Conservation (phyloP, 2,888 invertebrate species). For the Drosophila longiperda region DNA sequence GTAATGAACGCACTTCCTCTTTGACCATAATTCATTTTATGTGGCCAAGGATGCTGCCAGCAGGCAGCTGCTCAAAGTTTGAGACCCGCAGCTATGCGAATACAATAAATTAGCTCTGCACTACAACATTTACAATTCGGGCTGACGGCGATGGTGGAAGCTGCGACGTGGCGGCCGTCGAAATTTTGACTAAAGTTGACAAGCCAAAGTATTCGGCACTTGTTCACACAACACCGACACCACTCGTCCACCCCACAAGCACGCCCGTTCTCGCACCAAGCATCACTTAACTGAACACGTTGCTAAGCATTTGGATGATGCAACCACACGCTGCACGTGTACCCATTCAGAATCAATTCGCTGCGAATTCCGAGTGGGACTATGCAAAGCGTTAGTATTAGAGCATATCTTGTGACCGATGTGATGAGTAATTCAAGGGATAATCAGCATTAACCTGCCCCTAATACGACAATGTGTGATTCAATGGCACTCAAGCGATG, state of each 20-base stretch:
- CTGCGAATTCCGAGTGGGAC: slow-evolving; percentile 49
- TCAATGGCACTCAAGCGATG: slow-evolving; percentile 59
- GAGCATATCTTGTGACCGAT: slow-evolving; percentile 14
- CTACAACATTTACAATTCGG: slow-evolving; percentile 29
- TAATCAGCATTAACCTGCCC: slow-evolving; percentile 58
- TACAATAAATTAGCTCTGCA: slow-evolving; percentile 50
- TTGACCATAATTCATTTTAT: slow-evolving; percentile 68
- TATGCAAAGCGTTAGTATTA: slow-evolving; percentile 35
- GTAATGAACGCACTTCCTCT: slow-evolving; percentile 65
- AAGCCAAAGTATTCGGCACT: slow-evolving; percentile 44
- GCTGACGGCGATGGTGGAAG: slow-evolving; percentile 2
- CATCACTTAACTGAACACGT: slow-evolving; percentile 19
- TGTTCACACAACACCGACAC: slow-evolving; percentile 29
- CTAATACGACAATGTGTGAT: slow-evolving; percentile 61
- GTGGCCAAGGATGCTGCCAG: slow-evolving; percentile 38
- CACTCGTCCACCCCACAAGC: background rate
- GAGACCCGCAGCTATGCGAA: slow-evolving; percentile 1
- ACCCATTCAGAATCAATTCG: slow-evolving; percentile 81
- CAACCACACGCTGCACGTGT: slow-evolving; percentile 75
- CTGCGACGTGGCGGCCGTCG: slow-evolving; percentile 4
- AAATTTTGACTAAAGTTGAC: slow-evolving; percentile 41
- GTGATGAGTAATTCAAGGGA: slow-evolving; percentile 53
- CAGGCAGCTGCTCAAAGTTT: slow-evolving; percentile 47
- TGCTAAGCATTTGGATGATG: slow-evolving; percentile 28
- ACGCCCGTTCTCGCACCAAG: slow-evolving; percentile 7